phyloP scores from a whole-genome alignment of 2,113 vertebrate genomes.

The Regulus satrapa region DNA sequence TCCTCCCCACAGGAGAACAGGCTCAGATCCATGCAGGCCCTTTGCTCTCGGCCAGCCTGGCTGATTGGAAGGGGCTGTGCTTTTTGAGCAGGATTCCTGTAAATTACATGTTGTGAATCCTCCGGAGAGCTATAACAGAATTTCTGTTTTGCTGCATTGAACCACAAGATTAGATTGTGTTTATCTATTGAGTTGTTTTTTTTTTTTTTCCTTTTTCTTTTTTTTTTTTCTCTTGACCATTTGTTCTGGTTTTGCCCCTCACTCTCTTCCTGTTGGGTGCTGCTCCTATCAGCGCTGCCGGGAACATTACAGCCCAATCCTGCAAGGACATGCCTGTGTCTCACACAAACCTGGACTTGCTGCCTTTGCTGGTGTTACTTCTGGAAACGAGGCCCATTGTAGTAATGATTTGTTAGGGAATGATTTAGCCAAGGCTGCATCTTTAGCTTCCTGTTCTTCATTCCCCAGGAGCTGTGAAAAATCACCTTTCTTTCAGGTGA shows the following conservation, averaged over 20 bases:
- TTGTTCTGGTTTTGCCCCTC: slow-evolving; percentile 24
- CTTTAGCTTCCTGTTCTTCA: background rate
- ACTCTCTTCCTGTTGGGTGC: background rate
- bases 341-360: background rate
- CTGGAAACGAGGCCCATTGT: background rate
- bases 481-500: background rate
- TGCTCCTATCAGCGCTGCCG: background rate
- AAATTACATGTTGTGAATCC: slow-evolving; percentile 42
- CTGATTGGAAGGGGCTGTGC: slow-evolving; percentile 50
- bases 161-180: slow-evolving; percentile 47
- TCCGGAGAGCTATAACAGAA: slow-evolving; percentile 30
- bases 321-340: slow-evolving; percentile 10
- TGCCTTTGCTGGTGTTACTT: background rate
- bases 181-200: background rate
- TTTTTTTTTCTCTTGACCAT: background rate
- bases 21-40: background rate
- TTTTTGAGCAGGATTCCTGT: slow-evolving; percentile 55
- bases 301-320: background rate
- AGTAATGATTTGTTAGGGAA: background rate
- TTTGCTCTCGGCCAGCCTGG: background rate
- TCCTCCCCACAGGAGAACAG: background rate
- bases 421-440: background rate
- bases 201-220: background rate
- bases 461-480: background rate
- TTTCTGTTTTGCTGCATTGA: slow-evolving; percentile 46